Evolutionary conservation across 1,140 invertebrate species (phyloP).

Genomic region (Drosophila jambulina): DNA sequence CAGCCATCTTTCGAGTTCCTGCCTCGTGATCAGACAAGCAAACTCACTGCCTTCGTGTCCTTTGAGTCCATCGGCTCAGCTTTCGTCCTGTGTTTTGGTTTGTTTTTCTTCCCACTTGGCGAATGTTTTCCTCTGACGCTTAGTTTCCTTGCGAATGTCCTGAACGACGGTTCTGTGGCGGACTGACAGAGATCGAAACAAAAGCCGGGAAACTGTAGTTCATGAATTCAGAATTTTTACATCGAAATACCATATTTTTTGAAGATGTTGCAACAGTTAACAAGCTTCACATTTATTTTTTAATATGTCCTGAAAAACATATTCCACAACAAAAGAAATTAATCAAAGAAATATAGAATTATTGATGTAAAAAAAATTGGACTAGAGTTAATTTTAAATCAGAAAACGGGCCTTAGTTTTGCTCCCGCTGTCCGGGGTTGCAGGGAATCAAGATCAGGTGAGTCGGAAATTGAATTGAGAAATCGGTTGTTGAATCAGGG

Average conservation of each 20-base stretch:
- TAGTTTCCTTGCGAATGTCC: slow-evolving; percentile 77
- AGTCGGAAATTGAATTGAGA: slow-evolving; percentile 38
- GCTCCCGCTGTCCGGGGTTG: background rate
- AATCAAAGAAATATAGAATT: background rate
- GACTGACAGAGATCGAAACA: slow-evolving; percentile 14
- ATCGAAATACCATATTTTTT: background rate
- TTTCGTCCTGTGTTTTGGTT: slow-evolving; percentile 48
- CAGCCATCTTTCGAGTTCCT: too few species aligned
- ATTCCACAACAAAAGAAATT: background rate
- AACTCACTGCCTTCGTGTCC: background rate
- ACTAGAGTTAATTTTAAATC: background rate
- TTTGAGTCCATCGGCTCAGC: slow-evolving; percentile 4
- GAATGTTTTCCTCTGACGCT: slow-evolving; percentile 52
- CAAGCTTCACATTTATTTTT: background rate
- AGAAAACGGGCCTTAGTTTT: too few species aligned
- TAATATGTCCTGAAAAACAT: background rate
- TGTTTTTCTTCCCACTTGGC: slow-evolving; percentile 42
- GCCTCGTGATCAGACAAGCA: background rate
- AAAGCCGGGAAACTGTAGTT: background rate
- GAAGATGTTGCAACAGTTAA: background rate
- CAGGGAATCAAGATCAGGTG: slow-evolving; percentile 14
- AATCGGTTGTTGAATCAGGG: slow-evolving; percentile 34
- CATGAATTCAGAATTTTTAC: slow-evolving; percentile 2
- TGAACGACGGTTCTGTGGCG: slow-evolving; percentile 66
- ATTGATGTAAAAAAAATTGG: background rate